These are phyloP conservation scores for Platanista minor DNA, from an alignment of 2,113 vertebrate species.

Conservation along the genomic window DNA sequence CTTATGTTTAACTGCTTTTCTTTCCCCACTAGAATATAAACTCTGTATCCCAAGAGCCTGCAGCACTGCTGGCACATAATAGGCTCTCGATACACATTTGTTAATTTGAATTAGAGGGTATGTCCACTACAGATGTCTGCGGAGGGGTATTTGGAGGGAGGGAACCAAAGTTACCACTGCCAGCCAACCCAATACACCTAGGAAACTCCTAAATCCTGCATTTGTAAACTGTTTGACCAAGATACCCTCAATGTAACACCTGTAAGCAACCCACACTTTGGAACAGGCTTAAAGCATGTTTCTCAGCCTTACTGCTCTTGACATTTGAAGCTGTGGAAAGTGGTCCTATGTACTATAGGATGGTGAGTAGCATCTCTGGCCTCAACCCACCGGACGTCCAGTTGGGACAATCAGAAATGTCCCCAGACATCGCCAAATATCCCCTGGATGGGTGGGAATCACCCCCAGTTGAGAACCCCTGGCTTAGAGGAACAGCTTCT, in stretches of 20 bases:
- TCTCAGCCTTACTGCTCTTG: not conserved
- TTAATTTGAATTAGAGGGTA: not conserved
- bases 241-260: not conserved
- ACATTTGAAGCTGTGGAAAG: not conserved
- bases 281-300: not conserved
- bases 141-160: too few species aligned
- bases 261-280: not conserved
- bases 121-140: not conserved
- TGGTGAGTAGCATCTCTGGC: not conserved
- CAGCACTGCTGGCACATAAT: not conserved
- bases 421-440: not conserved
- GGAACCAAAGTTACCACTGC: not conserved
- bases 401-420: not conserved
- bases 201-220: not conserved
- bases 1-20: fast-evolving
- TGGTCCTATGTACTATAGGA: not conserved
- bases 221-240: not conserved
- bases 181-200: not conserved
- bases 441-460: not conserved
- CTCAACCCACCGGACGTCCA: not conserved
- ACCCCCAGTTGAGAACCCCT: not conserved
- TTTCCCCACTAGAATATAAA: not conserved
- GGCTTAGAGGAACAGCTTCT: not conserved
- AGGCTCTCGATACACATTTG: not conserved
- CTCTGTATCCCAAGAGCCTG: not conserved